Evolutionary conservation across 2,113 vertebrate genomes (phyloP).

Genomic region (Phoenicopterus ruber): DNA sequence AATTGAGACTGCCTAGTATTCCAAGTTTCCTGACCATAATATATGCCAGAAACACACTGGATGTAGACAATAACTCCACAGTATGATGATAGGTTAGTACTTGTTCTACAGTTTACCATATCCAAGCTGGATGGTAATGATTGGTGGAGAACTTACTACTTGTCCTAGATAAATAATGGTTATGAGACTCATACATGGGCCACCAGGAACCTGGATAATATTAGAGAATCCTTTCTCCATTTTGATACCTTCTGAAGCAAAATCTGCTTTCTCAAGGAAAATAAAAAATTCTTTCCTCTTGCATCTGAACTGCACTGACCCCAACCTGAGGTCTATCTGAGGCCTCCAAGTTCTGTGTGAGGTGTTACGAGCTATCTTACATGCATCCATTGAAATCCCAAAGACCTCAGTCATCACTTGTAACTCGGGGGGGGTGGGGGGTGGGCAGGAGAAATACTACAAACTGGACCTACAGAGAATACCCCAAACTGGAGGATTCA

Average conservation of each 20-base stretch:
- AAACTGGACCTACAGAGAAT: not conserved
- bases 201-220: not conserved
- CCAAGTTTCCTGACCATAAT: not conserved
- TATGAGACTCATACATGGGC: not conserved
- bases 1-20: not conserved
- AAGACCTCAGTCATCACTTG: not conserved
- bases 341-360: not conserved
- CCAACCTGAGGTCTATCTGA: not conserved
- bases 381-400: not conserved
- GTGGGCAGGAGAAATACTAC: too few species aligned
- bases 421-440: not conserved
- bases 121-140: not conserved
- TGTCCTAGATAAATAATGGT: not conserved
- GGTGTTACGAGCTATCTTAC: not conserved
- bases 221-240: not conserved
- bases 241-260: not conserved
- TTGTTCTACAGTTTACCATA: not conserved
- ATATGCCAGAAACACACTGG: not conserved
- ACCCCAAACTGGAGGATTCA: not conserved
- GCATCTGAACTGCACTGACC: not conserved
- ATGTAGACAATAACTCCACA: not conserved
- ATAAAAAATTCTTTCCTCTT: not conserved
- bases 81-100: not conserved
- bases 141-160: not conserved
- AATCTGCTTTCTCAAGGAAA: not conserved